These are phyloP conservation scores for Cheiracanthium punctorium DNA, from an alignment of 2,888 invertebrate genomes.

Conservation along the genomic window DNA sequence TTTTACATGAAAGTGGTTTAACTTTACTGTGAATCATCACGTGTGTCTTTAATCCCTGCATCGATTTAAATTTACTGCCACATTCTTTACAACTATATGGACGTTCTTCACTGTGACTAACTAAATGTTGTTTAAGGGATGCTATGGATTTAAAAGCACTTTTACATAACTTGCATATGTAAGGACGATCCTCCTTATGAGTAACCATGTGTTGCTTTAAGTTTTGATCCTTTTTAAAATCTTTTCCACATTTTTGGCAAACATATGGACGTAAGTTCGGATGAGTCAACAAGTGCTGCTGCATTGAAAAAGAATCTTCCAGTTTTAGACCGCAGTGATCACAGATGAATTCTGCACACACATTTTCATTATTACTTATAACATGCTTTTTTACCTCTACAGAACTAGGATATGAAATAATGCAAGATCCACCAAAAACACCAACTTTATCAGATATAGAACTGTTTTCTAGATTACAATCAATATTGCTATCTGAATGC, in stretches of 20 bases:
- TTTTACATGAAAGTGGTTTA: slow-evolving; percentile 53
- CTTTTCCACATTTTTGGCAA: slow-evolving; percentile 60
- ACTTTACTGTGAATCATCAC: slow-evolving; percentile 51
- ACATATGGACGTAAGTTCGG: slow-evolving; percentile 47
- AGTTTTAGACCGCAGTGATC: slow-evolving; percentile 38
- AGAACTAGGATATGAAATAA: not conserved
- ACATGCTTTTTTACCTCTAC: not conserved
- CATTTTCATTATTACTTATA: not conserved
- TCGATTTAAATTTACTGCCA: slow-evolving; percentile 52
- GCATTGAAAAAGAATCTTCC: slow-evolving; percentile 23
- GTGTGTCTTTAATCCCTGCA: slow-evolving; percentile 53
- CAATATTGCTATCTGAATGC: not conserved
- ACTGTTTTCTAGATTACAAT: not conserved
- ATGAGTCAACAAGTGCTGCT: slow-evolving; percentile 44
- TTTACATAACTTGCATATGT: slow-evolving; percentile 42
- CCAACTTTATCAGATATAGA: not conserved
- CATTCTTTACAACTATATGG: slow-evolving; percentile 58
- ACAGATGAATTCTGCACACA: not conserved
- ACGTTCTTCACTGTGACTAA: slow-evolving; percentile 56
- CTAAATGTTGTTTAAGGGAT: slow-evolving; percentile 53
- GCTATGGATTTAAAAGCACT: slow-evolving; percentile 55
- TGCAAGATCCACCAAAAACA: not conserved
- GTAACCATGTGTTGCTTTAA: slow-evolving; percentile 49
- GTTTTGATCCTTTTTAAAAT: slow-evolving; percentile 48
- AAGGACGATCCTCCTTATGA: slow-evolving; percentile 56